Evolutionary conservation across 2,888 invertebrate genomes (phyloP), one percentile per base, ranked within the genome.

Genomic region (Aphodius granarius): DNA sequence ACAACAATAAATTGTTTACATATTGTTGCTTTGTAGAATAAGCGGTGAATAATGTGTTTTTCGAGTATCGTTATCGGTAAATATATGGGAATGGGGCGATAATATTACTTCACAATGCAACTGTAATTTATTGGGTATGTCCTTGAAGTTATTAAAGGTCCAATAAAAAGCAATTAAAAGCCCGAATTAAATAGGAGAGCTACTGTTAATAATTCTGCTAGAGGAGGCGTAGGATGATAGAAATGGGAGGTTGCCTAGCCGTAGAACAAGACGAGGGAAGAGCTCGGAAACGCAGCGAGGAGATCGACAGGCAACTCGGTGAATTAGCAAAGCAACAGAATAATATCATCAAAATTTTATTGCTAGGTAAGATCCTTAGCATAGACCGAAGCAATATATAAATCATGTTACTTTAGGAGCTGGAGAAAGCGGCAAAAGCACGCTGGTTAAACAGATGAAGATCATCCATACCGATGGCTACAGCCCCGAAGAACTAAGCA

Each of bases 391-490:
- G 9, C 71, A 63, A 62, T 68, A 15, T 71, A 19, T 62, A 16
- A 3, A 66, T 62, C n/a, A 18, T 22, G 66, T 70, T 66, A 72
- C 79, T 82, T 66, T 78, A 90, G 92, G 92, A 74, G 91, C 92
- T 77, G 92, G 91, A 9, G 92, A 92, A 84, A 91, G 91, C 86
- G 92, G 92, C 3, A 92, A 92, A 86, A 91, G 91, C 83, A 92
- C 92, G 18, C 84, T 92, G 78, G 92, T 92, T 4, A 92, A 92
- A 83, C 92, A 92, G 86, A 92, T 92, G 91, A 92, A 92, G 85
- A 92, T 92, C 74, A 92, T 92, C 75, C 92, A 92, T 83, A 91
- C 91, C 74, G 91, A 91, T 85, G 92, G 92, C 15, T 92, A 92
- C 83, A 90, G 91, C 3, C 85, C 86, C 73, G 88, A 90, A 20